Evolutionary conservation across 2,797 vertebrate species (phyloP), one percentile per base, ranked within the genome.

Genomic region (Galaxias olidus): DNA sequence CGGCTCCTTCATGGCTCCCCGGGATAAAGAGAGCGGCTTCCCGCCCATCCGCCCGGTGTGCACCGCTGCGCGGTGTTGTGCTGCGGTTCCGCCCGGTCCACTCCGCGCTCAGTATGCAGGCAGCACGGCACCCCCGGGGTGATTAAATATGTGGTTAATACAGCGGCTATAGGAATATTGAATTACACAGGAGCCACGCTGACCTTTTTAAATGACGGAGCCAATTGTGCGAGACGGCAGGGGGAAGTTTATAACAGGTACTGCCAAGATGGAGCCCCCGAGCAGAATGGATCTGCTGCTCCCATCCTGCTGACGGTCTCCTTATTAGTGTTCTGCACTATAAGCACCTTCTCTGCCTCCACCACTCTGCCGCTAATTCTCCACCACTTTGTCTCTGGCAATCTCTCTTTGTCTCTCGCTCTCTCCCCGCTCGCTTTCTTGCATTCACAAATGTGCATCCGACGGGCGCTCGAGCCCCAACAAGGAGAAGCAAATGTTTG

Each of bases 141-240:
- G 89, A 92, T 92, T 92, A 90, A 91, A 92, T 90, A 92, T 88
- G 86, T 86, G 86, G 87, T 89, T 92, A 89, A 89, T 91, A 88
- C 79, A 82, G 84, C 83, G 66, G 66, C 86, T 81, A 85, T 84
- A 82, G 90, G 89, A 88, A 86, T 89, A 91, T 87, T 89, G 89
- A 92, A 93, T 92, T 92, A 92, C 79, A 75, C 84, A 61, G 77
- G 79, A 87, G 87, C 85, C 84, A 73, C 62, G 81, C 82, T 91
- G 90, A 92, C 92, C 92, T 93, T 93, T 92, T 87, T 86, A 89
- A 92, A 92, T 92, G 90, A 92, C 86, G 79, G 84, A 90, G 83
- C 77, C 88, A 89, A 91, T 91, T 89, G 90, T 89, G 88, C 84
- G 82, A 82, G 87, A 90, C 86, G 79, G 78, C 69, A 62, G 69